These are phyloP conservation scores for Pongo abelii DNA, from an alignment of 2,113 vertebrate species.

Conservation along the genomic window DNA sequence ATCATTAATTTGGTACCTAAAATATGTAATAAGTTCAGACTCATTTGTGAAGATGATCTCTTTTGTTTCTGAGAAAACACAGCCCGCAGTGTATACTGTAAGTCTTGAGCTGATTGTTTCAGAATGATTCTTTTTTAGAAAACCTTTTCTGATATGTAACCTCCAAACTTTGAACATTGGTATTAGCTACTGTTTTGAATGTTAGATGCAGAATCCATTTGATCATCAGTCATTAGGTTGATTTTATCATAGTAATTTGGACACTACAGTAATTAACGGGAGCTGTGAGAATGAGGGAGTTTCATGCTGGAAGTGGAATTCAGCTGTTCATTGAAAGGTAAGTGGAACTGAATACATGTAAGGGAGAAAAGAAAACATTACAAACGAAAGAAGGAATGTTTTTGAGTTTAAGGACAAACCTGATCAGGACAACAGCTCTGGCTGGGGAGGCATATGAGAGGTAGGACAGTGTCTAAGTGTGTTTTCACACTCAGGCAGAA, in stretches of 20 bases:
- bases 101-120: not conserved
- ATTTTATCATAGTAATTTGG: not conserved
- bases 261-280: not conserved
- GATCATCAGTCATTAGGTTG: fast-evolving
- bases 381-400: not conserved
- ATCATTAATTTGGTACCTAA: not conserved
- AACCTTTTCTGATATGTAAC: not conserved
- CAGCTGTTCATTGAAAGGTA: not conserved
- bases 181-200: not conserved
- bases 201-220: not conserved
- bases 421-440: not conserved
- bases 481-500: not conserved
- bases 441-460: not conserved
- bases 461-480: not conserved
- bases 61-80: not conserved
- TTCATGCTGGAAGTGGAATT: too few relatives aligned
- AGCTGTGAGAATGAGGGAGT: not conserved
- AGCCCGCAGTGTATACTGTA: not conserved
- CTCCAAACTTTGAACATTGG: not conserved
- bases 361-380: not conserved
- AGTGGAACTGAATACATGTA: not conserved
- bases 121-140: not conserved
- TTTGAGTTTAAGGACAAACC: not conserved
- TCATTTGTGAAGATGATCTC: not conserved
- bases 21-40: not conserved